phyloP scores from a whole-genome alignment of 2,888 invertebrate species.

The Pecten maximus region DNA sequence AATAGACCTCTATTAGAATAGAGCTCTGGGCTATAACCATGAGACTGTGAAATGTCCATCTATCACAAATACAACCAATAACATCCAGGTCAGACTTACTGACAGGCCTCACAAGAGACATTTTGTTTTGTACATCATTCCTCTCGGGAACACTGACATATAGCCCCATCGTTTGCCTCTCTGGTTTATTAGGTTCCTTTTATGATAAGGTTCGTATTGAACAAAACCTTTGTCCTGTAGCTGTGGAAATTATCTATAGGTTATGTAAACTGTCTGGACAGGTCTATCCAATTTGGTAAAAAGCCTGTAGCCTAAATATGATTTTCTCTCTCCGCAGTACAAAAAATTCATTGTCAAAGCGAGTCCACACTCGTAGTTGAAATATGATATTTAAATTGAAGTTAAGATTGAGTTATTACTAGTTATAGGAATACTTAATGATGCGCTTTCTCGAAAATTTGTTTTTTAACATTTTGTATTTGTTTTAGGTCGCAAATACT shows the following conservation, averaged over 20 bases:
- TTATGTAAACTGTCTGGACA: background rate
- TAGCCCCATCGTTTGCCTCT: background rate
- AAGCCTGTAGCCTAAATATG: background rate
- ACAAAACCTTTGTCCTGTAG: background rate
- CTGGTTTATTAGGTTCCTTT: background rate
- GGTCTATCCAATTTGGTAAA: background rate
- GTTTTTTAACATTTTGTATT: no score
- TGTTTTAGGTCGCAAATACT: no score
- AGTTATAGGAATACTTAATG: no score
- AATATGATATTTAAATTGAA: background rate
- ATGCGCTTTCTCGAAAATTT: no score
- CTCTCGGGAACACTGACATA: background rate
- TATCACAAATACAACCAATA: background rate
- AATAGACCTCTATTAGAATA: background rate
- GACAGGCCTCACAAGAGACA: background rate
- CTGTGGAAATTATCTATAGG: background rate
- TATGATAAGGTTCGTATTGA: background rate
- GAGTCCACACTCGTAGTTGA: background rate
- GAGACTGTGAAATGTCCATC: background rate
- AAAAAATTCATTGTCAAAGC: background rate
- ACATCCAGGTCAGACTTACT: background rate
- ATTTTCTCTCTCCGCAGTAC: background rate
- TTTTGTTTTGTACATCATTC: background rate
- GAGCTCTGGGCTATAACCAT: background rate
- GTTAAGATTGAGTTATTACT: no score